Base-by-base conservation (phyloP, 1,140 invertebrate species). In the Venustaconcha ellipsiformis region DNA sequence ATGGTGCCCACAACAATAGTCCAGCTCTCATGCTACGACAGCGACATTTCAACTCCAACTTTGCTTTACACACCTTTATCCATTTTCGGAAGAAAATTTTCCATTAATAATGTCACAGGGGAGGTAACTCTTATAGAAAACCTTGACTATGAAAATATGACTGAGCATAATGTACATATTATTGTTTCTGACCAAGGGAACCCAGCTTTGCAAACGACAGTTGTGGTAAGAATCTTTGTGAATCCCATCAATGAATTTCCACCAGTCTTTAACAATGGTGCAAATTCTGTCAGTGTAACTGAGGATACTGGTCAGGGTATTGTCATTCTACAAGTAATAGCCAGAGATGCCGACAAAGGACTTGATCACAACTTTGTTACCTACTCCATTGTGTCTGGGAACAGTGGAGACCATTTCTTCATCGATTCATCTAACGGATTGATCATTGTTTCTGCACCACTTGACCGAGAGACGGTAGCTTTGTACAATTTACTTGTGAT, bases 331-430 rank as follows among this genome's bases (percentile, higher is more conserved):
- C 69, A 64, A 8, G 79, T 83, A 55, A 74, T 76, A 18, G 81
- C 81, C 14, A 79, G 63, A 23, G 83, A 84, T 65, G 60, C 48
- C 55, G 83, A 84, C 67, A 67, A 23, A 8, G 83, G 83, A 14
- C 67, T 62, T 11, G 77, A 65, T 13, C 76, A 84, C 60, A 78
- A 80, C 13, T 69, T 60, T 18, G 56, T 83, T 26, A 66, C 74
- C 11, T 84, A 78, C 69, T 74, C 48, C 59, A 76, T 84, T 18
- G 67, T 70, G 57, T 30, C 59, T 23, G 83, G 83, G 30, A 79
- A 84, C 62, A 37, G 66, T 5, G 63, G 65, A 6, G 70, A 72
- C 1, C 57, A 76, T 55, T 84, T 83, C 72, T 72, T 30, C n/a
- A 79, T 84, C 57, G 75, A 83, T 57, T 65, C 74, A 14, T 62